Percentiles rank a stretch among this genome's conserved stretches.
Conservation (phyloP, 2,113 vertebrate genomes). For the Leptocoma aspasia region DNA sequence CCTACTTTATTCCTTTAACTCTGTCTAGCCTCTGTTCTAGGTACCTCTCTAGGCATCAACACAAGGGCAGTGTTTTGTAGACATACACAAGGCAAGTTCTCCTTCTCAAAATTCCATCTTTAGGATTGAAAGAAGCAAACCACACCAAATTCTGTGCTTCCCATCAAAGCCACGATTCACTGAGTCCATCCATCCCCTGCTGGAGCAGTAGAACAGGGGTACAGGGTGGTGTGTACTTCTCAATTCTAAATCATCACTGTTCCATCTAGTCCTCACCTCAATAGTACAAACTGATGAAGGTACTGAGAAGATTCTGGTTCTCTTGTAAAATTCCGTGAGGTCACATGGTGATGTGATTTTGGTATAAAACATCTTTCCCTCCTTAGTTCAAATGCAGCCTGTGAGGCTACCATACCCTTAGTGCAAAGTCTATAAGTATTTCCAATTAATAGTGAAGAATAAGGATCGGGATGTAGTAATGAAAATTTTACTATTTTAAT, state of each 20-base stretch:
- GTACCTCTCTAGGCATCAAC: background rate
- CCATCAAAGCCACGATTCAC: background rate
- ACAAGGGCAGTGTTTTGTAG: background rate
- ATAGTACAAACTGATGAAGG: background rate
- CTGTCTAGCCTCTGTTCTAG: background rate
- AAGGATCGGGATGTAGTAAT: background rate
- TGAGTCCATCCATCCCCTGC: background rate
- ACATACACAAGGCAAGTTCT: background rate
- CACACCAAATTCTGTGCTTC: background rate
- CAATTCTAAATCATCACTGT: background rate
- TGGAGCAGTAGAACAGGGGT: background rate
- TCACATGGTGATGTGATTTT: background rate
- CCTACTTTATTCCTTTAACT: background rate
- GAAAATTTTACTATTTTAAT: background rate
- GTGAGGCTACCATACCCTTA: background rate
- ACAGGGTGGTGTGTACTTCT: background rate
- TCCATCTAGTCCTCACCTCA: background rate
- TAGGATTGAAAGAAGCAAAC: background rate
- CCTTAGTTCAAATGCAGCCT: background rate
- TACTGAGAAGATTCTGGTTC: background rate
- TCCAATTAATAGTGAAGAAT: background rate
- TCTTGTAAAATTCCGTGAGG: background rate
- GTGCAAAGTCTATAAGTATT: background rate
- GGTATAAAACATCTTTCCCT: background rate
- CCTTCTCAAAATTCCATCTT: background rate